Evolutionary conservation across 1,140 invertebrate species (phyloP), one percentile per base, ranked within the genome.

Genomic region (Papilio helenus): DNA sequence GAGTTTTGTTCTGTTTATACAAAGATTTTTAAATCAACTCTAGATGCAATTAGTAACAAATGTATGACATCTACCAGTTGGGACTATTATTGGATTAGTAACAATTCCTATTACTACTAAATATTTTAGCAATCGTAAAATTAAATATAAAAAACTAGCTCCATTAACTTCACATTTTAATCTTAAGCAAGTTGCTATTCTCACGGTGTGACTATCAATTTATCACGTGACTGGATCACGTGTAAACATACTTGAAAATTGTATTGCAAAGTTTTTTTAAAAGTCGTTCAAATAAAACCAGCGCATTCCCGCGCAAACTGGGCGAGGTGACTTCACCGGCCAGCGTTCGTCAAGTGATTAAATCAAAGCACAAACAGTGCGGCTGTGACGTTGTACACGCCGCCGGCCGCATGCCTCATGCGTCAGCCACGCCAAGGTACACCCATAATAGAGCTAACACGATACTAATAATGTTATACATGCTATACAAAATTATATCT

Each of bases 401-500:
- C 58, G 86, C 89, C 87, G 89, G 85, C 89, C 87, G 89, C 88
- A 89, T 92, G 88, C 87, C 87, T 84, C 88, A 89, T 92, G 88
- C 87, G 86, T 83, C 82, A 68, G 85, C 84, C 88, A 85, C 84
- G 81, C 86, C 84, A 82, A 89, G 90, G 90, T 91, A 93, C 92
- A 93, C 92, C 92, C 92, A 93, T 93, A 92, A 92, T 93, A 91
- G 88, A 91, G 79, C 85, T 86, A 84, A 79, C 73, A 74, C 73
- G 80, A 79, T 84, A 83, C 81, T 82, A 85, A 87, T 79, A 91
- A 92, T 77, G 84, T 72, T 80, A 79, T 84, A 91, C 55, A 79
- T 72, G 73, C 65, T 61, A 18, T 23, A 77, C 34, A 16, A 39
- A 12, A 61, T 16, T 23, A 8, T 44, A 72, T 26, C 0, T 39